These are phyloP conservation scores for Astyanax mexicanus DNA, from an alignment of 2,797 vertebrate species.

Conservation along the genomic window DNA sequence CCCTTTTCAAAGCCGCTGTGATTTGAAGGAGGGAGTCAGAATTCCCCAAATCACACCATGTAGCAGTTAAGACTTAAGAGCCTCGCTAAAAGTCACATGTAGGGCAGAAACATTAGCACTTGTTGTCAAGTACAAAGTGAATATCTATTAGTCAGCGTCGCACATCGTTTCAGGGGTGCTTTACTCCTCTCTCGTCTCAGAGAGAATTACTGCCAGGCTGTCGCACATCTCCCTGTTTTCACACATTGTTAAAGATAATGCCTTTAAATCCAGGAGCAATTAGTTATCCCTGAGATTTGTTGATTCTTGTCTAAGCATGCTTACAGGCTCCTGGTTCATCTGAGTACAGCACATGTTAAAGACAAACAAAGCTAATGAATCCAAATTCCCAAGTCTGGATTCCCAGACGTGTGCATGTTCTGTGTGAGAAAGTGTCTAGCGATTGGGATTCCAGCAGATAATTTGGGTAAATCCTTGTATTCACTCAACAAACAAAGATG, in stretches of 20 bases:
- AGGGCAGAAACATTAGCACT: conserved; percentile 5
- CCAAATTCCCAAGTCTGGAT: not conserved
- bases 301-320: conserved; percentile 13
- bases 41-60: no score
- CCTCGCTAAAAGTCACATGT: not conserved
- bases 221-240: not conserved
- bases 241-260: not conserved
- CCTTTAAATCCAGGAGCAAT: not conserved
- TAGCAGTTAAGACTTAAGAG: not conserved
- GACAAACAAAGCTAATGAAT: not conserved
- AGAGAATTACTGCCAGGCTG: conserved; percentile 4
- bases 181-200: conserved; percentile 9
- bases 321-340: conserved; percentile 14
- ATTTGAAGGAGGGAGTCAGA: not conserved
- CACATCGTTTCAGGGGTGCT: not conserved
- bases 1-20: not conserved
- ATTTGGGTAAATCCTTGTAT: not conserved
- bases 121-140: not conserved
- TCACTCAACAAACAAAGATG: not conserved
- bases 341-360: not conserved
- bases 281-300: not conserved
- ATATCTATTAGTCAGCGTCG: not conserved
- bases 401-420: not conserved
- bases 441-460: conserved; percentile 4
- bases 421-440: not conserved